Conservation (phyloP, 2,113 vertebrate species). For the Apeltes quadracus region DNA sequence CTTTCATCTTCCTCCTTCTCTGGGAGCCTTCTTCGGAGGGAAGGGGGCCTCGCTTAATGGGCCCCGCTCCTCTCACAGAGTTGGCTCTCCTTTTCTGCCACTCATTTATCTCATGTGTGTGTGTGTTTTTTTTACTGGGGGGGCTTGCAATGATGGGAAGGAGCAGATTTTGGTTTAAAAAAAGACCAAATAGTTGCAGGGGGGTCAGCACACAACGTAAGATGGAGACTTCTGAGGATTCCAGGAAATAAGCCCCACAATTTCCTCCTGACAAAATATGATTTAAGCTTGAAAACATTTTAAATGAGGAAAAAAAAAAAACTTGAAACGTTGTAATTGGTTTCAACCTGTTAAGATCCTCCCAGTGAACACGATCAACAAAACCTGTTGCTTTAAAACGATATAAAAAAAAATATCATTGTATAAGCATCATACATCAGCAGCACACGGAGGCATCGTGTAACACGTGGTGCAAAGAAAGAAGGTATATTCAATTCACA, state of each 20-base stretch:
- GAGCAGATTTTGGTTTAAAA: constrained; percentile 52
- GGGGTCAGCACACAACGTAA: constrained; percentile 15
- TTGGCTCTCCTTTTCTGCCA: constrained; percentile 61
- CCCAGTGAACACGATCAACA: constrained; percentile 41
- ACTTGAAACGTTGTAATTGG: constrained; percentile 15
- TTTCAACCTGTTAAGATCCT: constrained; percentile 48
- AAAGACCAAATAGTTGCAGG: constrained; percentile 50
- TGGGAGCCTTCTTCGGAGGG: constrained; percentile 58
- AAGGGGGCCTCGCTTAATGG: constrained; percentile 67
- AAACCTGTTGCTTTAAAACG: constrained; percentile 14
- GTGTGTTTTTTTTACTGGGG: constrained; percentile 23
- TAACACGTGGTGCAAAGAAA: constrained; percentile 32
- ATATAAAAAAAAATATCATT: constrained; percentile 44
- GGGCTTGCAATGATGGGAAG: constrained; percentile 62
- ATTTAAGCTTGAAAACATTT: constrained; percentile 6
- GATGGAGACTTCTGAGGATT: constrained; percentile 34
- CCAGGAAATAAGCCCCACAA: constrained; percentile 17
- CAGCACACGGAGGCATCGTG: constrained; percentile 1
- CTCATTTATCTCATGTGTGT: constrained; percentile 59
- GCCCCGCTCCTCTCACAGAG: constrained; percentile 65
- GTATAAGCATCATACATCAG: constrained; percentile 23
- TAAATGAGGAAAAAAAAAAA: background rate
- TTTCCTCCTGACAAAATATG: background rate
- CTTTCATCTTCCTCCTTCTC: constrained; percentile 72
- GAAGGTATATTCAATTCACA: constrained; percentile 11